Conservation (phyloP, 2,113 vertebrate species). For the Campylorhamphus procurvoides region DNA sequence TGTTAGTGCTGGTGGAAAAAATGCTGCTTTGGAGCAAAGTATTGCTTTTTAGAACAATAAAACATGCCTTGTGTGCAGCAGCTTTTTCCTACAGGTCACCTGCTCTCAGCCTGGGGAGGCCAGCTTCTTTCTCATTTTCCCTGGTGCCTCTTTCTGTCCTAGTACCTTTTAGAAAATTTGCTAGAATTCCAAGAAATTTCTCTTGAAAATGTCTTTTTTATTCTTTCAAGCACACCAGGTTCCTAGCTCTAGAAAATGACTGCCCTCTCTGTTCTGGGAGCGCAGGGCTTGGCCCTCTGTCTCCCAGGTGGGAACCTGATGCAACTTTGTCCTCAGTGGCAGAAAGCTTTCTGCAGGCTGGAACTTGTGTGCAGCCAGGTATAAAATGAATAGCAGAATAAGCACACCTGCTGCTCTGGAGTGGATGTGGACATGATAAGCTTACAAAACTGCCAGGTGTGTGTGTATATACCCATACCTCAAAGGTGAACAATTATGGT, state of each 20-base stretch:
- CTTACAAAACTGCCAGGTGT: neutral
- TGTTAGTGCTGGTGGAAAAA: neutral
- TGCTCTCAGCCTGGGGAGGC: neutral
- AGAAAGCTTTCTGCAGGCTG: neutral
- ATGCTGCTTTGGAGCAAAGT: neutral
- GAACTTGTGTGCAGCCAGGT: neutral
- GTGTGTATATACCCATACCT: neutral
- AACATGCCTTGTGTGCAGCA: neutral
- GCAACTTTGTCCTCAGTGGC: neutral
- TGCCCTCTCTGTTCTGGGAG: neutral
- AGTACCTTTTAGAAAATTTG: neutral
- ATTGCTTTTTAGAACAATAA: neutral
- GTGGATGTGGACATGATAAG: neutral
- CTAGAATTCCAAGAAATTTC: neutral
- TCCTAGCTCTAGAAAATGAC: neutral
- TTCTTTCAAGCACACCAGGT: neutral
- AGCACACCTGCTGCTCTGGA: neutral
- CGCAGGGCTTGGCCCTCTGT: neutral
- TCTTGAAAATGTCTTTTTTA: neutral
- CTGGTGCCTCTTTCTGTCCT: neutral
- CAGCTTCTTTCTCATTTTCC: neutral
- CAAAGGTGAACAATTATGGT: neutral
- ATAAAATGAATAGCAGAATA: neutral
- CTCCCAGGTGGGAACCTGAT: neutral
- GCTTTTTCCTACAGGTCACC: neutral